Base-by-base conservation (phyloP, 92 coral and sea anemone species). In the Parazoanthus darwini region DNA sequence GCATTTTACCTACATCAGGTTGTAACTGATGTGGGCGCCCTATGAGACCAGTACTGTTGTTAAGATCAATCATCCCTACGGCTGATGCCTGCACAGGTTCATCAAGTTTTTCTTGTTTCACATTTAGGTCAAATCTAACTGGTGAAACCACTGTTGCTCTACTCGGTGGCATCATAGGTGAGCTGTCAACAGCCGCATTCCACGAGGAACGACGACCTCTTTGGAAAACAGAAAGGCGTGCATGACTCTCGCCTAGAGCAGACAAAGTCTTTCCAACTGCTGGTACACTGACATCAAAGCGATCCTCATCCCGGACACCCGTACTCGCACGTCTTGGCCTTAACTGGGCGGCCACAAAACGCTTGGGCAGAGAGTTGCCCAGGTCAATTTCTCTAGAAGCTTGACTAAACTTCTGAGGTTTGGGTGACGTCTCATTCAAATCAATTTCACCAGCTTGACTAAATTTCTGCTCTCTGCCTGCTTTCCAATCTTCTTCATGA, bases 31-130 rank as follows among this genome's bases (percentile, higher is more conserved):
- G 98, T 8, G 96, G 93, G 9, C 86, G 78, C 14, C 89, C 92
- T 35, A 95, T 72, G 37, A 91, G 89, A 66, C 92, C 92, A 2
- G 98, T 88, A 77, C 98, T 95, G 77, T 82, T 86, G 87, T 92
- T 95, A n/a, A 95, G 86, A 82, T 95, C 98, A 78, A 95, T 95
- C 98, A 95, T 95, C 81, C 91, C 90, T 43, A 89, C 91, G 54
- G 88, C 83, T 22, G 70, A 42, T 16, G 77, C 71, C 8, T 74
- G 82, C 11, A 33, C 87, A 1, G 67, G 43, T 70, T 48, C 78
- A 33, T 37, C 36, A n/a, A 3, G 25, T 29, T 70, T 58, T 25
- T 72, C 79, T 35, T 84, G 78, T 43, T 84, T 84, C 22, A 71
- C 56, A 15, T 70, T 74, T 6, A 48, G 23, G 46, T 51, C 43